Evolutionary conservation across 2,113 vertebrate genomes (phyloP).

Genomic region (Lethenteron camtschaticum): DNA sequence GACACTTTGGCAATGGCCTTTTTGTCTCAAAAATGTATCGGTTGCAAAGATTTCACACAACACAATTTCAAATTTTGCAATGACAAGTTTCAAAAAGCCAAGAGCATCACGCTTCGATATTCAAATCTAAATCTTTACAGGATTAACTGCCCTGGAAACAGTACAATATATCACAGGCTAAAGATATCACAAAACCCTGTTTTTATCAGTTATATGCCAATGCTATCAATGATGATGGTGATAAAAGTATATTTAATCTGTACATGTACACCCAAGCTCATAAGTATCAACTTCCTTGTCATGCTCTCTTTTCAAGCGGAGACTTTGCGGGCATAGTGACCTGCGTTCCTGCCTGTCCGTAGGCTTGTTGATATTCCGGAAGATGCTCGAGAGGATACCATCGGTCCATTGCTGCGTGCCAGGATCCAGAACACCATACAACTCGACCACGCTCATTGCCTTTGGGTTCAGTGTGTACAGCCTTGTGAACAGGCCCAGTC

Average conservation of each 20-base stretch:
- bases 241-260: neutral
- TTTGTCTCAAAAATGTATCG: no score
- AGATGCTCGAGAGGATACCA: constrained; percentile 83
- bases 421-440: constrained; percentile 76
- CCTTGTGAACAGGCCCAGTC: constrained; percentile 55
- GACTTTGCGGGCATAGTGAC: neutral
- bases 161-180: neutral
- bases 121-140: no score
- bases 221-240: neutral
- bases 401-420: constrained; percentile 77
- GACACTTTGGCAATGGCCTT: no score
- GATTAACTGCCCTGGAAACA: no score
- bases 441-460: constrained; percentile 71
- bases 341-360: constrained; percentile 55
- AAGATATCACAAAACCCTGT: neutral
- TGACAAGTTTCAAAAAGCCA: no score
- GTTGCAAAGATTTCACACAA: no score
- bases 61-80: no score
- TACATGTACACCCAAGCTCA: neutral
- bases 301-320: neutral
- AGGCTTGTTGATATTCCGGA: constrained; percentile 68
- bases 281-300: neutral
- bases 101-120: no score
- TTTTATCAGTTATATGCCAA: neutral
- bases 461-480: constrained; percentile 69